Base-by-base conservation (phyloP, 2,888 invertebrate species). In the Allacma fusca region DNA sequence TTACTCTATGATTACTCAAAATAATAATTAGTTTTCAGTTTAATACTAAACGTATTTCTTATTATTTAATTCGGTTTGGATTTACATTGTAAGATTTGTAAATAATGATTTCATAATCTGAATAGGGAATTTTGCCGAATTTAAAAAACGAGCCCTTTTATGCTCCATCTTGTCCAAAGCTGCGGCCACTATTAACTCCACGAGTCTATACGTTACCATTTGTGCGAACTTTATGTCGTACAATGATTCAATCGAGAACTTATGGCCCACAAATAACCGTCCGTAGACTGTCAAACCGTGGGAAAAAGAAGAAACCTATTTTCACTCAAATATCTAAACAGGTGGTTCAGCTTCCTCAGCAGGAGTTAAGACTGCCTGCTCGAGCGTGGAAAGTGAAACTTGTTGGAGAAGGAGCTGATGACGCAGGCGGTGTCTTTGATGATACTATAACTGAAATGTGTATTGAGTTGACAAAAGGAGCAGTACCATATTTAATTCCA, bases 361-460 rank as follows among this genome's bases (percentile, higher is more conserved):
- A 88, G 57, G 90, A 91, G 75, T 86, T 91, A 57, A 85, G 91
- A 24, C 86, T 91, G 43, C 91, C 91, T 2, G 89, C 91, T 0
- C 85, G 91, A 69, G 91, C 91, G 1, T 91, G 91, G 91, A 91
- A 91, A 86, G 89, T 89, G n/a, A 91, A 91, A 85, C 86, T 91
- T 40, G 88, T 91, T 9, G 91, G 91, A 0, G 91, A 91, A 86
- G 91, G 91, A 0, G 91, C 91, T 0, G 91, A 91, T 85, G 91
- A 91, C 86, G 91, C 68, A n/a, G 91, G 91, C 0, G 91, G 91
- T 2, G 91, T 91, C 26, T 91, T 91, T 86, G 91, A 91, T 85
- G 91, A 91, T 84, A 91, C 91, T 1, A 91, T 91, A 64, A 91
- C 91, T 0, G 91, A 91, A 86, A 91, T 91, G 90, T 91, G 91